Conservation (phyloP, 2,113 vertebrate species). For the Cyprinodon brontotheroides region DNA sequence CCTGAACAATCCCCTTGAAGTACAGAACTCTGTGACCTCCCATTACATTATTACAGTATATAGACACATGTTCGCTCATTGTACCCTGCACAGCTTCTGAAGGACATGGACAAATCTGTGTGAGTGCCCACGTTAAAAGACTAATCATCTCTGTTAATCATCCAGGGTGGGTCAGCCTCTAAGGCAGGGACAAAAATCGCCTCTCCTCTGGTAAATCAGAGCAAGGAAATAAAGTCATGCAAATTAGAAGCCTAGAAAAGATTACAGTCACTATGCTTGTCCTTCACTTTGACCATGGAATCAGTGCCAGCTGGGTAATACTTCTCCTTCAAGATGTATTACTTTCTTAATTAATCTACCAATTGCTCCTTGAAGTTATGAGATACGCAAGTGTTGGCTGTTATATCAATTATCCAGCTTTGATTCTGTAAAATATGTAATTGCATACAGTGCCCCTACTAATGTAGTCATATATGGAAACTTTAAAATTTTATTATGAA, state of each 20-base stretch:
- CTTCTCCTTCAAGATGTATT: conserved; percentile 63
- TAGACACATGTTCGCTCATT: conserved; percentile 3
- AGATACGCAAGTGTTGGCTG: conserved; percentile 58
- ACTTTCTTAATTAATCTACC: conserved; percentile 73
- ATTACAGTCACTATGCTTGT: conserved; percentile 63
- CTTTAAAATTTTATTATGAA: neutral
- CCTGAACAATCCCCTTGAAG: conserved; percentile 4
- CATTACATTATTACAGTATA: conserved; percentile 14
- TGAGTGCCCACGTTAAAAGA: conserved; percentile 37
- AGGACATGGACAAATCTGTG: conserved; percentile 43
- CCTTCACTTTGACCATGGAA: conserved; percentile 77
- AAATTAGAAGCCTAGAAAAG: conserved; percentile 67
- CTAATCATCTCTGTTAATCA: conserved; percentile 74
- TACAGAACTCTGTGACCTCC: conserved; percentile 2
- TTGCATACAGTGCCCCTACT: conserved; percentile 24
- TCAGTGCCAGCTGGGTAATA: conserved; percentile 55
- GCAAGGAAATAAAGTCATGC: conserved; percentile 64
- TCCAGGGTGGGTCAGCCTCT: conserved; percentile 57
- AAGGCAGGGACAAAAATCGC: conserved; percentile 48
- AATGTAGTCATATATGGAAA: neutral
- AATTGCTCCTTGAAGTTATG: conserved; percentile 62
- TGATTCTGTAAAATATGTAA: conserved; percentile 43
- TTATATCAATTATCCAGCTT: conserved; percentile 58
- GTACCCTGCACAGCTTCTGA: conserved; percentile 21
- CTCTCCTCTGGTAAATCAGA: conserved; percentile 69